These are phyloP conservation scores for Euproctis similis DNA, from an alignment of 2,888 invertebrate genomes.

Conservation along the genomic window DNA sequence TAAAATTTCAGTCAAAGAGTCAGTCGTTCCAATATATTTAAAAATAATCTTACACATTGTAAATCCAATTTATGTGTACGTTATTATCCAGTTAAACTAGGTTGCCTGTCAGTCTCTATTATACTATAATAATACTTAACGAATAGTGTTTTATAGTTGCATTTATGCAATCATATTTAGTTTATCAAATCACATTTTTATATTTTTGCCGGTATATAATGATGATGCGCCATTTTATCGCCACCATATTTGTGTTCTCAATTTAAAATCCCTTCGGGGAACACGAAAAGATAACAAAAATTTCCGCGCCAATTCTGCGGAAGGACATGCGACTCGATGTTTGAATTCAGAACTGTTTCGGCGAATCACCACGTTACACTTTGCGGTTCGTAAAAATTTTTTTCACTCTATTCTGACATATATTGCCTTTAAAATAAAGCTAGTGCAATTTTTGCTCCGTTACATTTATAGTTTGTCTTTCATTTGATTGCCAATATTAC, in stretches of 20 bases:
- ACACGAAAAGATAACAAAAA: constrained; percentile 75
- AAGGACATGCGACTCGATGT: constrained; percentile 70
- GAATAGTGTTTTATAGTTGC: no score
- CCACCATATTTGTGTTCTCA: constrained; percentile 61
- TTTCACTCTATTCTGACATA: constrained; percentile 17
- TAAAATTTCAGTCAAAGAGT: no score
- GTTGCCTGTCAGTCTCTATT: no score
- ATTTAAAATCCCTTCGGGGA: constrained; percentile 74
- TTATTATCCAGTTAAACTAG: no score
- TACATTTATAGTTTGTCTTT: constrained; percentile 7
- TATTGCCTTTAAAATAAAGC: constrained; percentile 10
- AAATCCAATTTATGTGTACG: no score
- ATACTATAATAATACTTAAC: no score
- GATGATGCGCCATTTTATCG: constrained; percentile 43
- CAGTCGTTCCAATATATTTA: no score
- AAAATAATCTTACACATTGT: no score
- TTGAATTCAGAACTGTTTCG: constrained; percentile 69
- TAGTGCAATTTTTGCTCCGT: not conserved
- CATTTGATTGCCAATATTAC: constrained; percentile 16
- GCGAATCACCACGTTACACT: constrained; percentile 38
- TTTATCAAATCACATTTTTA: not conserved
- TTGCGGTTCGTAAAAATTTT: constrained; percentile 22
- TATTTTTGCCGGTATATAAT: not conserved
- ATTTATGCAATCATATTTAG: not conserved
- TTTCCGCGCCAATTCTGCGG: constrained; percentile 71